These are phyloP conservation scores for Equus przewalskii DNA, from an alignment of 2,113 vertebrate species.

Conservation along the genomic window DNA sequence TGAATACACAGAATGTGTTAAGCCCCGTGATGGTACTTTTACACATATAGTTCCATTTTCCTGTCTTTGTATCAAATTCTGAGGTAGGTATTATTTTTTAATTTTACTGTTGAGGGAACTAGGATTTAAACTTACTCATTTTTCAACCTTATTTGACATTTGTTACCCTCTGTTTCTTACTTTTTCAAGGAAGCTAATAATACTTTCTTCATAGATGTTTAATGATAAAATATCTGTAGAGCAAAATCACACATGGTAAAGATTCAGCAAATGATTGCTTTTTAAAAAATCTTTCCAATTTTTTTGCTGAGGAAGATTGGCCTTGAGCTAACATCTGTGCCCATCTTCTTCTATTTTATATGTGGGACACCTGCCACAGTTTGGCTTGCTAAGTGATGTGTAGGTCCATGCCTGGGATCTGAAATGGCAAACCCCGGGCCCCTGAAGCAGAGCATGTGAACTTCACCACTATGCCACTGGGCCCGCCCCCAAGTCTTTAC, in stretches of 20 bases:
- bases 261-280: background rate
- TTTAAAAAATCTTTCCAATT: background rate
- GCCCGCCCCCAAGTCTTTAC: background rate
- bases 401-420: too few species aligned
- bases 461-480: too few species aligned
- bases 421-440: too few species aligned
- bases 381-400: too few species aligned
- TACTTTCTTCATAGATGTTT: background rate
- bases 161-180: background rate
- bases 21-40: background rate
- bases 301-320: too few species aligned
- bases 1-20: background rate
- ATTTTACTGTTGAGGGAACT: background rate
- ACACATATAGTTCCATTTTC: background rate
- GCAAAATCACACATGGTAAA: background rate
- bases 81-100: background rate
- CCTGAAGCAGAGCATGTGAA: too few species aligned
- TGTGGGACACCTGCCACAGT: too few species aligned
- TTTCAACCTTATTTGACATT: conserved; percentile 15
- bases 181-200: background rate
- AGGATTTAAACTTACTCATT: conserved; percentile 9
- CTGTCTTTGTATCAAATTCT: background rate
- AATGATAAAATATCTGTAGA: background rate
- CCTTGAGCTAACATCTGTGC: too few species aligned
- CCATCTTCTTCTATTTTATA: too few species aligned